phyloP scores from a whole-genome alignment of 2,797 vertebrate species.

The Mormyrus proboscirostris region DNA sequence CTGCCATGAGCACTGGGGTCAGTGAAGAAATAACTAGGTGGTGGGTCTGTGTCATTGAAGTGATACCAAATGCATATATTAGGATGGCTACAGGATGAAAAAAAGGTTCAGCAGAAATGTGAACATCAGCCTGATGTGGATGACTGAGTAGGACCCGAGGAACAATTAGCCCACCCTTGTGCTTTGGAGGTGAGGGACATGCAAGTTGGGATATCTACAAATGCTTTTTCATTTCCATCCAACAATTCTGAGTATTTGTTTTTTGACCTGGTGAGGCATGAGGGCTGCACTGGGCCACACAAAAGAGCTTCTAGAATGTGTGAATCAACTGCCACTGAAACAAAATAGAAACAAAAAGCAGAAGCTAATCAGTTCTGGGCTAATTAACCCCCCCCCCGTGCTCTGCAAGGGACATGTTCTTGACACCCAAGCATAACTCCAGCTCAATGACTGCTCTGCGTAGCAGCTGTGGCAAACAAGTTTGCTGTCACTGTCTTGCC shows the following conservation, averaged over 20 bases:
- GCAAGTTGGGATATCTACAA: too few relatives aligned
- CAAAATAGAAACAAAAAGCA: slow-evolving; percentile 20
- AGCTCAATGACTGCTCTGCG: slow-evolving; percentile 37
- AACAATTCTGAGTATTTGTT: neutral
- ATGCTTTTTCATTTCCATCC: neutral
- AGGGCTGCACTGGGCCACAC: neutral
- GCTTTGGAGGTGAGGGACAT: neutral
- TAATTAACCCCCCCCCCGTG: slow-evolving; percentile 37
- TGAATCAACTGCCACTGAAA: slow-evolving; percentile 26
- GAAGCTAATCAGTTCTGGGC: slow-evolving; percentile 19
- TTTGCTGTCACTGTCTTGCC: slow-evolving; percentile 34
- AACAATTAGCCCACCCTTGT: neutral
- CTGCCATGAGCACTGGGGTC: neutral
- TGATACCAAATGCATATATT: neutral
- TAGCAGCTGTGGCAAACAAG: slow-evolving; percentile 33
- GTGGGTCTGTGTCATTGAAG: neutral
- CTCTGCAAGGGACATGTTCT: slow-evolving; percentile 32
- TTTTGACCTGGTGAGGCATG: neutral
- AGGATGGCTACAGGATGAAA: neutral
- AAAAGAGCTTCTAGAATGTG: neutral
- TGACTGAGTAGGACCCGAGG: neutral
- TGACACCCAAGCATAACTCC: slow-evolving; percentile 35
- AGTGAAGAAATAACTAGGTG: neutral
- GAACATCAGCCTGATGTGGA: neutral
- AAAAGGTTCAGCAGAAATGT: neutral